Evolutionary conservation across 2,113 vertebrate species (phyloP), one percentile per base, ranked within the genome.

Genomic region (Thunnus maccoyii): DNA sequence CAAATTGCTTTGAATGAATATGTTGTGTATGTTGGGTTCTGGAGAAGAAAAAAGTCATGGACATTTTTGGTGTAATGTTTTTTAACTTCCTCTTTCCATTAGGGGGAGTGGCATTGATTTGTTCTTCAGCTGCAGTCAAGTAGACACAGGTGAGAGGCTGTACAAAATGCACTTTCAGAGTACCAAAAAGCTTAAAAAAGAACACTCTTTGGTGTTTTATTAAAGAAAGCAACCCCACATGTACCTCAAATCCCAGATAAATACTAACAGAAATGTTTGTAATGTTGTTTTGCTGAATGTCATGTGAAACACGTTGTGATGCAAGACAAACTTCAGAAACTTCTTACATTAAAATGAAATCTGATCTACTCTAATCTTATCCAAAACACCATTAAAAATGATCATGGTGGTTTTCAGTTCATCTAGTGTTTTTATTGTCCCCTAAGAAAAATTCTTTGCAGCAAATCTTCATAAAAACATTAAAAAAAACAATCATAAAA

Each of bases 21-120:
- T 22, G 22, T 22, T 22, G 22, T 22, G 17, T 9, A 20, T 22
- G 9, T 41, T 41, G 36, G 0, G 14, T n/a, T 36, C 1, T 56
- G 18, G 1, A 17, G 27, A 15, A 48, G 22, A 36, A 27, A 52
- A 5, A 0, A 44, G 5, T 27, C 22, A 18, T 50, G 15, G 20
- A 79, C 22, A 61, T 51, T 47, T 54, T 1, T 56, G 1, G 5
- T 36, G 3, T 55, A 44, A 83, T 47, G 27, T 69, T 30, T 62
- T 80, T 27, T 3, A n/a, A 44, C 57, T 83, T 86, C 58, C 48
- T 80, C 36, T 84, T 78, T 91, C 51, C 52, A 58, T 83, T 7
- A 96, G 94, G 95, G 95, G 95, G 1, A 88, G 92, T 5, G 94
- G 94, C 9, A 76, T 84, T 36, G 93, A 93, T 51, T 70, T 96